Base-by-base conservation (phyloP, 1,140 invertebrate species). In the Drosophila lini region DNA sequence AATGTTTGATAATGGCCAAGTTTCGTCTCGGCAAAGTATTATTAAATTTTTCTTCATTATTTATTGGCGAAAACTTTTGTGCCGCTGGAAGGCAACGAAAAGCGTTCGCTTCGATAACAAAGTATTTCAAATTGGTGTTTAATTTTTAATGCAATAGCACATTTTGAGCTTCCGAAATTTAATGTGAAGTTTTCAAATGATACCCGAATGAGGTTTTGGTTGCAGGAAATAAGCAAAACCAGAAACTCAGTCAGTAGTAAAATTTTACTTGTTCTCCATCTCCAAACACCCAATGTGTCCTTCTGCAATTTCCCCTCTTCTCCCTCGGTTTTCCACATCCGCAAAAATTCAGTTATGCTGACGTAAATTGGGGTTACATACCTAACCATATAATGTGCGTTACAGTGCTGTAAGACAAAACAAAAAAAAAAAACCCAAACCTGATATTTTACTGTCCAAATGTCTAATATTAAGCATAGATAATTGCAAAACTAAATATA, bases 1-100 rank as follows among this genome's bases (percentile, higher is more conserved):
- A 74, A 82, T 82, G 79, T 42, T 50, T 84, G 80, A 69, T 89
- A 84, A 88, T 88, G 80, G 84, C 67, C 73, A 88, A 88, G 84
- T 89, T 88, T 84, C 71, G 58, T 50, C 68, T 65, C 22, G 63
- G 61, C 52, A n/a, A 75, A 55, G 52, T 57, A 57, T 75, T 75
- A 75, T 75, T 64, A 40, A 78, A 86, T 81, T 86, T 78, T 71
- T 71, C 53, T 59, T 75, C 77, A 73, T 88, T 79, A 79, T 76
- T 82, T 88, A 88, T 88, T 81, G 65, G 75, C 44, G 62, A 16
- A 75, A 75, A 75, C 45, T 74, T 52, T 74, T 53, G 56, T 62
- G 31, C 8, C 22, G 73, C n/a, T 34, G 19, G 11, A 45, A 45
- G 52, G 71, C 64, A 68, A 10, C 41, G n/a, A 60, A 44, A 32